These are phyloP conservation scores for Rhagophthalmus giganteus DNA, from an alignment of 2,888 invertebrate genomes.

Conservation along the genomic window DNA sequence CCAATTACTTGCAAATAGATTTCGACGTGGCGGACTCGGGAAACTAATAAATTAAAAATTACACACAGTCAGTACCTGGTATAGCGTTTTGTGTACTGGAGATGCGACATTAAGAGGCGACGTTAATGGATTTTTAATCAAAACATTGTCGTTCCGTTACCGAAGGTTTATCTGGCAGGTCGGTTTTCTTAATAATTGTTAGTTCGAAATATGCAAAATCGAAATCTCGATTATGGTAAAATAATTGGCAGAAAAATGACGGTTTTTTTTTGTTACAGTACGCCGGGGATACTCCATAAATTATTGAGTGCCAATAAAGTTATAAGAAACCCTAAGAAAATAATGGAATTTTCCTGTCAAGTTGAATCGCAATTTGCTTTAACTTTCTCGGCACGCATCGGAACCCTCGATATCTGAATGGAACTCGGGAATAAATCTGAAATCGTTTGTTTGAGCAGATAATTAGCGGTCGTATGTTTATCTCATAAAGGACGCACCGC, in stretches of 20 bases:
- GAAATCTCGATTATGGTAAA: too few relatives aligned
- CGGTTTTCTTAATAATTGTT: too few relatives aligned
- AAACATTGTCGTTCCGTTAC: conserved; percentile 5
- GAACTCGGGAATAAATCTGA: conserved; percentile 6
- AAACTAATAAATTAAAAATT: conserved; percentile 10
- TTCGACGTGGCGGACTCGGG: background rate
- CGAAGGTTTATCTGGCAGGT: too few relatives aligned
- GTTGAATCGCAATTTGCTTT: background rate
- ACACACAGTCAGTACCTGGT: too few relatives aligned
- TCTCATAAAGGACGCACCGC: conserved; percentile 12
- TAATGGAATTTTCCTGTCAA: background rate
- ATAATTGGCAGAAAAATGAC: too few relatives aligned
- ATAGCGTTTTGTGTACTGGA: conserved; percentile 2
- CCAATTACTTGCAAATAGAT: too few relatives aligned
- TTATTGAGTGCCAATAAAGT: background rate
- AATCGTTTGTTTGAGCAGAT: conserved; percentile 18
- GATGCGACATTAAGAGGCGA: conserved; percentile 7
- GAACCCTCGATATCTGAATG: conserved; percentile 4
- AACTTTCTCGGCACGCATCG: background rate
- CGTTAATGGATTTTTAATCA: conserved; percentile 11
- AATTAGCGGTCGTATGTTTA: conserved; percentile 20
- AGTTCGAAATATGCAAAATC: too few relatives aligned
- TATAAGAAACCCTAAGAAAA: background rate
- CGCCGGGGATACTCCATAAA: too few relatives aligned
- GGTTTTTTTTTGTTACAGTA: too few relatives aligned